phyloP scores from a whole-genome alignment of 92 coral and sea anemone species.

The Hydrozoanthus gracilis region DNA sequence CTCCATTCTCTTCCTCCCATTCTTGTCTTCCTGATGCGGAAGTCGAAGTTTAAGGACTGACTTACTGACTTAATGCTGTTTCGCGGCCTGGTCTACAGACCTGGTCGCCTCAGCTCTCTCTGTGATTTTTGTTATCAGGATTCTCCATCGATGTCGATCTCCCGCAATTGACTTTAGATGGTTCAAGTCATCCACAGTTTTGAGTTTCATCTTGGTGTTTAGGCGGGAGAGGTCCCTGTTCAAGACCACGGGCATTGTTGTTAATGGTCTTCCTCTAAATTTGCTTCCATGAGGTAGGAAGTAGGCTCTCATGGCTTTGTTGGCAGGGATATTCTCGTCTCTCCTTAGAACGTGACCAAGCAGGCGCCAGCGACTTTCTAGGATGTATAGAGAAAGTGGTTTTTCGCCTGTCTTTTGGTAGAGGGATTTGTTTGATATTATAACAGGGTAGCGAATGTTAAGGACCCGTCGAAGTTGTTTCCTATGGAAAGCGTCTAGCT shows the following conservation, averaged over 20 bases:
- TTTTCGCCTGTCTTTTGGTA: background rate
- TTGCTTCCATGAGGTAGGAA: background rate
- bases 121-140: background rate
- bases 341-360: background rate
- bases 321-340: background rate
- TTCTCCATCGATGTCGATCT: background rate
- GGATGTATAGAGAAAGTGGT: background rate
- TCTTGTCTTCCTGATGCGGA: too few species aligned
- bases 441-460: background rate
- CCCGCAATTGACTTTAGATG: background rate
- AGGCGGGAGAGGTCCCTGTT: background rate
- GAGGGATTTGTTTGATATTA: slow-evolving; percentile 1
- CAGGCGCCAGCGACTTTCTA: slow-evolving; percentile 1
- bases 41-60: too few species aligned
- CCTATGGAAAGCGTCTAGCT: background rate
- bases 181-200: background rate
- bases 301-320: slow-evolving; percentile 1
- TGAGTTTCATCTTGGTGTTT: background rate
- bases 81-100: background rate
- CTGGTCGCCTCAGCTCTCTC: background rate
- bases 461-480: background rate
- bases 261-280: background rate
- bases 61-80: background rate
- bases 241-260: slow-evolving; percentile 6
- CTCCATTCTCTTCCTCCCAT: too few species aligned